Evolutionary conservation across 2,113 vertebrate species (phyloP), one percentile per base, ranked within the genome.

Genomic region (Corvus cornix): DNA sequence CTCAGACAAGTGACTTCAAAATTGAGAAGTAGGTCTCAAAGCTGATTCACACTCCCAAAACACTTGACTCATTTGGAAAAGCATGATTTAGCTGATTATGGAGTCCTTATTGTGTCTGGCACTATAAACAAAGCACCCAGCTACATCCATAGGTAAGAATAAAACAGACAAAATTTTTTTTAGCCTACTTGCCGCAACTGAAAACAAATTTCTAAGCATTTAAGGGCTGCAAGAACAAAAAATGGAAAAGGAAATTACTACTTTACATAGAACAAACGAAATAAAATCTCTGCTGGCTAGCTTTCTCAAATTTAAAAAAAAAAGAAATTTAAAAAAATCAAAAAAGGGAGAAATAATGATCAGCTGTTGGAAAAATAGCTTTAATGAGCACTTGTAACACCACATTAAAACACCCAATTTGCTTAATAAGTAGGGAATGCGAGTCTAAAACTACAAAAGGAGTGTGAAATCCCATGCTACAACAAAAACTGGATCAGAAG

Each of bases 341-440:
- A 59, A 94, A 96, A 94, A 77, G 22, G 72, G 52, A 77, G 92
- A 95, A 96, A 95, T 96, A 97, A 96, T 81, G 27, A 96, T 93
- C 95, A 96, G 94, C 89, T 97, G 93, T 95, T 95, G 86, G 86
- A 95, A 96, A 96, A 97, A 95, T 89, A 80, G 95, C 95, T 95
- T 89, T 97, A 97, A 97, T 93, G 94, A 95, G 91, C 86, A 95
- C 96, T 95, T 97, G 80, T 89, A 95, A 80, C 80, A 84, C n/a
- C 64, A 90, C 39, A 93, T 93, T 96, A 89, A 95, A 97, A 93
- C 68, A 96, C 48, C 60, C 86, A 91, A 95, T 96, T 97, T 95
- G 94, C 84, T 84, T 95, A 96, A 95, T 94, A 97, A 95, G 94
- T 89, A 96, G 91, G 95, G 83, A 89, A 93, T 64, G 44, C 20